Evolutionary conservation across 2,888 invertebrate species (phyloP), one percentile per base, ranked within the genome.

Genomic region (Conchocele bisecta): DNA sequence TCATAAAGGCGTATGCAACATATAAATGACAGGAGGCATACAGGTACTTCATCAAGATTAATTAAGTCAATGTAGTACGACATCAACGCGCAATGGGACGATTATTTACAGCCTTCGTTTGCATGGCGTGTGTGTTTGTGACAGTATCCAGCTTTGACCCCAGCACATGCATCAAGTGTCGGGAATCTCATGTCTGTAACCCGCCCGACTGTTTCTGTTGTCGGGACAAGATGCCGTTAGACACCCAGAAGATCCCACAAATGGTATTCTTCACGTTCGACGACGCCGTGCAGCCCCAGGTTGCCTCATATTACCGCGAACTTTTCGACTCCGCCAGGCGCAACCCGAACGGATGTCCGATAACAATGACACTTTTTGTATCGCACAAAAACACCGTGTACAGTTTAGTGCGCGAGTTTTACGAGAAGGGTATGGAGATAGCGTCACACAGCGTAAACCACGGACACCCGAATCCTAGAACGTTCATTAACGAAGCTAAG

Each of bases 301-400:
- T 83, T 2, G 78, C 81, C 2, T 59, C 39, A 7, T 76, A 74
- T 61, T 83, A 83, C 51, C 50, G 75, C 24, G 69, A 81, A 51
- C 73, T 83, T 24, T 85, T 86, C 51, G 86, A 87, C 53, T 74
- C 86, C 1, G 79, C 73, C 44, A 67, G 87, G 24, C 74, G 64
- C 33, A 96, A 95, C 89, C 94, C 93, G 0, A 94, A 96, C 86
- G 93, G 93, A 1, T 94, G 94, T 67, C 92, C 92, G 0, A 93
- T 93, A 96, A 88, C 96, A 95, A 97, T 97, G 70, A 98, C 99
- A 39, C 98, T 99, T 93, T 99, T 98, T 92, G 97, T 99, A 75
- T 98, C 98, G 54, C 98, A 99, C 92, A 98, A 99, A 92, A 99
- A 98, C 97, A 99, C 99, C 59, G 98, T 99, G 93, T 99, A 99